Evolutionary conservation across 2,888 invertebrate genomes (phyloP).

Genomic region (Ormyrus rosae): DNA sequence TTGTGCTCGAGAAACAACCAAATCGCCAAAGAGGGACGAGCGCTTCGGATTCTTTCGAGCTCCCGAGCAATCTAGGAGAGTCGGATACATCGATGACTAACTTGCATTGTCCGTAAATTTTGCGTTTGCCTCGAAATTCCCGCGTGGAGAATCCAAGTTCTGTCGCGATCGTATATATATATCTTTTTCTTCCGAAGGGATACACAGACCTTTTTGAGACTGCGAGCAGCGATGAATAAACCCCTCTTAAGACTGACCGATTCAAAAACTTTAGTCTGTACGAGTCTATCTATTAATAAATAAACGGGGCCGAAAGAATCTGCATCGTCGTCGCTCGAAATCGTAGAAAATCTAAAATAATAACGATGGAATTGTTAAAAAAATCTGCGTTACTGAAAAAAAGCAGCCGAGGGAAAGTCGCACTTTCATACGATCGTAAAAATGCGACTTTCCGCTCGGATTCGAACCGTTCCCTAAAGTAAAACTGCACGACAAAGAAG

Average conservation of each 20-base stretch:
- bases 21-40: conserved; percentile 20
- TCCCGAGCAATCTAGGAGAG: neutral
- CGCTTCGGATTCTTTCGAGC: conserved; percentile 29
- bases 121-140: neutral
- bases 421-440: neutral
- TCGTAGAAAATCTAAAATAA: conserved; percentile 28
- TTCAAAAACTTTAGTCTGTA: conserved; percentile 16
- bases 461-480: neutral
- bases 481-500: conserved; percentile 44
- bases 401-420: no score
- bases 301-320: conserved; percentile 28
- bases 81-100: neutral
- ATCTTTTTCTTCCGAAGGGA: conserved; percentile 39
- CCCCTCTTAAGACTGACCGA: conserved; percentile 50
- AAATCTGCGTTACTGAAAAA: neutral
- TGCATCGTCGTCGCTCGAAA: conserved; percentile 24
- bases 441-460: conserved; percentile 1
- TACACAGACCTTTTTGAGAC: conserved; percentile 3
- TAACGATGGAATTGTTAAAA: conserved; percentile 40
- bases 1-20: conserved; percentile 1
- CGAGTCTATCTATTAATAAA: conserved; percentile 13
- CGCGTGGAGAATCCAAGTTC: conserved; percentile 2
- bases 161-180: neutral
- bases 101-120: conserved; percentile 14
- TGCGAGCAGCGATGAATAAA: conserved; percentile 26